Evolutionary conservation across 2,113 vertebrate species (phyloP).

Genomic region (Tachuris rubrigastra): DNA sequence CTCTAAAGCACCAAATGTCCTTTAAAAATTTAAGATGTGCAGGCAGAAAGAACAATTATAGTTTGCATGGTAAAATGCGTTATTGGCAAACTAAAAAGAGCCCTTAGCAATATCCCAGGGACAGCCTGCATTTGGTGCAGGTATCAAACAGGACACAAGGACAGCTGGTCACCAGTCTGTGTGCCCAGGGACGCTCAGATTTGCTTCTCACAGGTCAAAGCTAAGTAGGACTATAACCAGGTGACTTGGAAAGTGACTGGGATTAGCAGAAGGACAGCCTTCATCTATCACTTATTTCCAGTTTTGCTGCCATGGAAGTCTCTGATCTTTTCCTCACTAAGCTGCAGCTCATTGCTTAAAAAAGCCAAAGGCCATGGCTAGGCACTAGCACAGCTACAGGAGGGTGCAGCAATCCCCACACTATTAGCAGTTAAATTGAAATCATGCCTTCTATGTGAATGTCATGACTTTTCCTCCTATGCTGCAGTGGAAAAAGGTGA

Average conservation of each 20-base stretch:
- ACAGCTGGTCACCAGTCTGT: neutral
- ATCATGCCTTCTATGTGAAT: neutral
- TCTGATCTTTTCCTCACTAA: neutral
- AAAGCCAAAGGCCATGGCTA: neutral
- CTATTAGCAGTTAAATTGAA: neutral
- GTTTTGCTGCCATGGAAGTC: neutral
- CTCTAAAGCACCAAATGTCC: neutral
- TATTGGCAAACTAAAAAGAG: neutral
- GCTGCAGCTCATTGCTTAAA: neutral
- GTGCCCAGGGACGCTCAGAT: neutral
- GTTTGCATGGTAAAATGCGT: neutral
- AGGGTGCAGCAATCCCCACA: neutral
- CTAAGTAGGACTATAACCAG: neutral
- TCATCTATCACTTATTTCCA: neutral
- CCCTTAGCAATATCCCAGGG: neutral
- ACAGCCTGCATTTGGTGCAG: neutral
- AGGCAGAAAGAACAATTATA: neutral
- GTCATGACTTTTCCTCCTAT: neutral
- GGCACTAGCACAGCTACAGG: neutral
- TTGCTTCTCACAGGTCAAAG: neutral
- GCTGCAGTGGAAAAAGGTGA: neutral
- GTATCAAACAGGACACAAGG: neutral
- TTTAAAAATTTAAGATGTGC: neutral
- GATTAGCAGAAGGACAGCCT: neutral
- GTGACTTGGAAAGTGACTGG: neutral